These are phyloP conservation scores for Pandion haliaetus DNA, from an alignment of 2,113 vertebrate species.

Conservation along the genomic window DNA sequence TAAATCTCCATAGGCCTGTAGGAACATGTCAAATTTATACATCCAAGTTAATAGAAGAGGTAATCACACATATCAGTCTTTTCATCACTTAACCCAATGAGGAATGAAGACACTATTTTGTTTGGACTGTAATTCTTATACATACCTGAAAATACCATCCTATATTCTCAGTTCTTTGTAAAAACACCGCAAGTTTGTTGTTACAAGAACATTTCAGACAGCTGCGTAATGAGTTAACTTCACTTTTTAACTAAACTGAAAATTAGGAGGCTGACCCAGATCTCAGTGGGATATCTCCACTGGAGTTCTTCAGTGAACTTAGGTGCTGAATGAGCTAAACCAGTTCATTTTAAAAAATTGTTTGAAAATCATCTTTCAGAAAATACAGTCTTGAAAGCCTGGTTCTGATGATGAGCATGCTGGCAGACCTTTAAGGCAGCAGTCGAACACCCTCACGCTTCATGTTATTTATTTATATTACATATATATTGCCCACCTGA, in stretches of 20 bases:
- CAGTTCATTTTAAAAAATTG: neutral
- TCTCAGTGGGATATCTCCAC: neutral
- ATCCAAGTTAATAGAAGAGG: neutral
- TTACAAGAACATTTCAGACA: neutral
- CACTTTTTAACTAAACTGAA: neutral
- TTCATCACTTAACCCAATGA: constrained; percentile 22
- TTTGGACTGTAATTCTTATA: constrained; percentile 7
- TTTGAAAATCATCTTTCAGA: neutral
- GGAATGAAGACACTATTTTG: constrained; percentile 3
- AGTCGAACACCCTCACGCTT: neutral
- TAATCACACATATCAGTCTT: constrained; percentile 27
- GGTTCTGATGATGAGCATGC: neutral
- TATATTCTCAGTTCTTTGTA: neutral
- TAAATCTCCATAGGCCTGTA: neutral
- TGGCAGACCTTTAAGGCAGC: neutral
- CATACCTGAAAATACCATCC: neutral
- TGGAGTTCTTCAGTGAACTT: neutral
- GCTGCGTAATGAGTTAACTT: neutral
- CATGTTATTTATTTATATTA: constrained; percentile 3
- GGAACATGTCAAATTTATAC: neutral
- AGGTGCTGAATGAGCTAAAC: neutral
- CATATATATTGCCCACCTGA: neutral
- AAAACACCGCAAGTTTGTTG: neutral
- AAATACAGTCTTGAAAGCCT: neutral
- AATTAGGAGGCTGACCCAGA: neutral